Evolutionary conservation across 2,113 vertebrate genomes (phyloP).

Genomic region (Nibea coibor): DNA sequence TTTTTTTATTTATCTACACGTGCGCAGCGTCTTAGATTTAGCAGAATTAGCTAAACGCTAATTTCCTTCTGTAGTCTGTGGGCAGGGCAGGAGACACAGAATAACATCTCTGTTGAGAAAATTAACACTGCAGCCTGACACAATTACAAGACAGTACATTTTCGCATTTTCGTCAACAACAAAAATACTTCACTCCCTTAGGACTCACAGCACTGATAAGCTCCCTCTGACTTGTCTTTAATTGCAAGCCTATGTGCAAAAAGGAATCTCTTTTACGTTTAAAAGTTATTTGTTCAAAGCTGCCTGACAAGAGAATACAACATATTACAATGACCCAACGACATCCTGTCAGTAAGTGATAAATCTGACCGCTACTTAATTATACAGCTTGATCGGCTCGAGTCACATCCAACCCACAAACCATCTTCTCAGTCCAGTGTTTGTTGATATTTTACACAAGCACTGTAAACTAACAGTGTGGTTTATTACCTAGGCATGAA

Average conservation of each 20-base stretch:
- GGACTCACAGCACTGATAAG: neutral
- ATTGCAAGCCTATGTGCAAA: neutral
- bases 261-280: neutral
- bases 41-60: too few relatives aligned
- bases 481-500: neutral
- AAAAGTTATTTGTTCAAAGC: neutral
- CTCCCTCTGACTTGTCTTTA: slow-evolving; percentile 8
- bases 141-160: too few relatives aligned
- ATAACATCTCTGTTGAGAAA: too few relatives aligned
- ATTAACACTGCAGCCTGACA: too few relatives aligned
- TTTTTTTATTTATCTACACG: too few relatives aligned
- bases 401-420: neutral
- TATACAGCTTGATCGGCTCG: neutral
- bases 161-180: too few relatives aligned
- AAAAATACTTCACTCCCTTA: too few relatives aligned
- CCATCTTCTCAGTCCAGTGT: neutral
- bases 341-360: neutral
- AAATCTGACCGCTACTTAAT: neutral
- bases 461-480: neutral
- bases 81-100: too few relatives aligned
- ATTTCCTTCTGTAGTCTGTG: too few relatives aligned
- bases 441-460: neutral
- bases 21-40: too few relatives aligned
- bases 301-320: neutral
- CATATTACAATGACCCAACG: slow-evolving; percentile 3